phyloP scores from a whole-genome alignment of 2,113 vertebrate genomes.

The Corynorhinus townsendii region DNA sequence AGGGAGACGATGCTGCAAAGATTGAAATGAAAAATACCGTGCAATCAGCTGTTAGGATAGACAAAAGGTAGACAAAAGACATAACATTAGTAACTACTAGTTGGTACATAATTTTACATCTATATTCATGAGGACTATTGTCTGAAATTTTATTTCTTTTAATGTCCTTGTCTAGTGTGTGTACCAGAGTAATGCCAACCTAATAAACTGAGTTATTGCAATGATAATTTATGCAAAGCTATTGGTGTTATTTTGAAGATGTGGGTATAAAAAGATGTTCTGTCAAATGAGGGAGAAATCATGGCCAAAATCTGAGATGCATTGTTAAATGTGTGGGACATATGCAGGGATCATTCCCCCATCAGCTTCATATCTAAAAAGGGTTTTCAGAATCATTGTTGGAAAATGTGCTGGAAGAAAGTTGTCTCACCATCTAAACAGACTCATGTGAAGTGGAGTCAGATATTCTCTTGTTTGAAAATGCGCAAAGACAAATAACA shows the following conservation, averaged over 20 bases:
- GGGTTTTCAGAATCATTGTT: not conserved
- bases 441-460: not conserved
- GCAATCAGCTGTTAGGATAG: not conserved
- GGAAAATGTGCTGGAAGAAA: not conserved
- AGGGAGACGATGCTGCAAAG: not conserved
- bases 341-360: not conserved
- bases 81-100: not conserved
- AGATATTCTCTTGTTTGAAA: not conserved
- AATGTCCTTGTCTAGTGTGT: not conserved
- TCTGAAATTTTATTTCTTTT: not conserved
- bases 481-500: not conserved
- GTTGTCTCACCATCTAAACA: not conserved
- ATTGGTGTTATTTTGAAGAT: not conserved
- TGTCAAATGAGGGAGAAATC: not conserved
- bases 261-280: not conserved
- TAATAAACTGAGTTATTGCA: not conserved
- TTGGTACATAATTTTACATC: not conserved
- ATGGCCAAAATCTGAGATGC: not conserved
- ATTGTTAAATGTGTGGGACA: not conserved
- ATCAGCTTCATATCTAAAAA: not conserved
- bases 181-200: not conserved
- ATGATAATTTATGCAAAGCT: not conserved
- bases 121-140: not conserved
- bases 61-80: not conserved
- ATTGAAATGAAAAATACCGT: not conserved